Evolutionary conservation across 2,113 vertebrate species (phyloP), one percentile per base, ranked within the genome.

Genomic region (Mirza zaza): DNA sequence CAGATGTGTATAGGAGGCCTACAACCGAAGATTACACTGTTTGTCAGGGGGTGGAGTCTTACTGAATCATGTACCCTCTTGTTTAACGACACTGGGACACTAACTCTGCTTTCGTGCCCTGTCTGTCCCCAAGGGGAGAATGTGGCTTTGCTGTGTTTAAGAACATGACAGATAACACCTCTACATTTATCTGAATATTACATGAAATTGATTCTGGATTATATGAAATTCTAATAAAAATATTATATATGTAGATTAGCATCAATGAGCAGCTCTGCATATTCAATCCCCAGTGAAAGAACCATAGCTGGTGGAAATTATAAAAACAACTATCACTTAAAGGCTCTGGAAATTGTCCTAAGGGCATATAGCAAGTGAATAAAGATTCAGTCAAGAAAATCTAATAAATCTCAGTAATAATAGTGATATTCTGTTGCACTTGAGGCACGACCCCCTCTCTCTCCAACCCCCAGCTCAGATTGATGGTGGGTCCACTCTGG

Each of bases 341-440:
- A 77, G 70, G 80, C 86, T 87, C 82, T 84, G 70, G 55, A 70
- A 90, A 91, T 67, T 91, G 39, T 57, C 75, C 75, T 79, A 21
- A 87, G 88, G 87, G 73, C 87, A 87, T 92, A 25, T 5, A 48
- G 57, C 48, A 90, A 90, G 63, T 67, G 48, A 83, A 83, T 42
- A 95, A 94, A 67, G 73, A 82, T 85, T 94, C 90, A 50, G 63
- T 88, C 36, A 81, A 92, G 70, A 59, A 90, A 76, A 95, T 34
- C 39, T 34, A 76, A 81, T 85, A 81, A 88, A 71, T 92, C 73
- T 91, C 5, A 27, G n/a, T 75, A 83, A 29, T 90, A 65, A 63
- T 76, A 91, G 23, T 93, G 94, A 77, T 42, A 79, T 76, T 90
- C 77, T 73, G 14, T 48, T 48, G 45, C 52, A 63, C 34, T 79